Conservation (phyloP, 2,888 invertebrate species). For the Drosophila antonietae region DNA sequence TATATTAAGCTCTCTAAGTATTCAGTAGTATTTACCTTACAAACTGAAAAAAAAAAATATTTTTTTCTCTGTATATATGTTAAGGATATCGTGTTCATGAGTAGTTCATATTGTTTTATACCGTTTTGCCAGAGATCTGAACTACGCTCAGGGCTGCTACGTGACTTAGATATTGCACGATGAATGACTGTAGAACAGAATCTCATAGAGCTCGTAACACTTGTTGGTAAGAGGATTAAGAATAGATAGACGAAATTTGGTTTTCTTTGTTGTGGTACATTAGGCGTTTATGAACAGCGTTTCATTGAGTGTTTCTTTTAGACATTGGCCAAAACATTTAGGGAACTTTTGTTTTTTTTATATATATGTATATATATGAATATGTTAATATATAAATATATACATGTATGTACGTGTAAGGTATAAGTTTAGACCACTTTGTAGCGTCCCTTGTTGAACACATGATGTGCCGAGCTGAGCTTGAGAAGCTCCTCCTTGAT, state of each 20-base stretch:
- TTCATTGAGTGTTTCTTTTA: conserved; percentile 7
- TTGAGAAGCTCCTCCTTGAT: conserved; percentile 99
- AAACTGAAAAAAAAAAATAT: neutral
- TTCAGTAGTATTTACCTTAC: neutral
- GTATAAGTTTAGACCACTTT: conserved; percentile 90
- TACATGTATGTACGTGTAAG: neutral
- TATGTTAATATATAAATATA: neutral
- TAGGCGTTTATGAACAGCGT: conserved; percentile 9
- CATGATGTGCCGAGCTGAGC: conserved; percentile 93
- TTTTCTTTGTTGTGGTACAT: conserved; percentile 1
- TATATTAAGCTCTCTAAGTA: neutral
- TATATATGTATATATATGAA: neutral
- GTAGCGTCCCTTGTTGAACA: conserved; percentile 96
- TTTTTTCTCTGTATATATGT: neutral
- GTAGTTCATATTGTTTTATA: neutral
- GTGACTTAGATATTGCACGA: neutral
- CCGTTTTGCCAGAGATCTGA: neutral
- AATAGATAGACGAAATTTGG: conserved; percentile 1
- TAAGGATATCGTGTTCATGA: neutral
- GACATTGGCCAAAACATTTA: neutral
- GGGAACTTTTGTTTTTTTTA: neutral
- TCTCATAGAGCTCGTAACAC: neutral
- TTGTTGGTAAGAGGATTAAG: neutral
- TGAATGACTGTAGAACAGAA: neutral
- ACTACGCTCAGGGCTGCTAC: neutral